Evolutionary conservation across 2,888 invertebrate species (phyloP), one percentile per base, ranked within the genome.

Genomic region (Orchestes rusci): DNA sequence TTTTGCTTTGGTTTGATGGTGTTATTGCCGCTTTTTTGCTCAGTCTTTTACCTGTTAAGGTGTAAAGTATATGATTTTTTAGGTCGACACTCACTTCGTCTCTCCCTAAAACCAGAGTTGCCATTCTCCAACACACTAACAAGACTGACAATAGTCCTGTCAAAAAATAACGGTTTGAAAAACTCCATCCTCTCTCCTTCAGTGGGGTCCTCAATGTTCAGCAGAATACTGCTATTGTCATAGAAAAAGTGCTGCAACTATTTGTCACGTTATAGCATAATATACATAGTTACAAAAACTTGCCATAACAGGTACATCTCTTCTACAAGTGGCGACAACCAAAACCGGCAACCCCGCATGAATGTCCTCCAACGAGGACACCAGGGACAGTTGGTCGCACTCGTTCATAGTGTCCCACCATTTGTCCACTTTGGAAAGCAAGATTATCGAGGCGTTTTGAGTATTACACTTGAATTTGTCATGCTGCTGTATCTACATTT

Each of bases 401-500:
- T 59, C 60, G 18, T 65, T 63, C 3, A 68, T 59, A 27, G 59
- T 51, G 40, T 62, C 54, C 69, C 69, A 69, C 65, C 65, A 66
- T 45, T 65, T 63, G 42, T 67, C 65, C 4, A 68, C 55, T 43
- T 61, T 53, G 3, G 64, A 62, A 16, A 66, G 47, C 10, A 67
- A 52, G 36, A 68, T 56, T 16, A 68, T 56, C 2, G 70, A 59
- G 4, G 69, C 68, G 20, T 60, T 53, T 45, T 60, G 60, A 34
- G 60, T 53, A 4, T 57, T 53, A 12, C 60, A 57, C 42, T 56
- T 60, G 19, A 51, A 47, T 16, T 56, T 43, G 32, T 56, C 53
- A 7, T 43, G 48, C 55, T 54, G 57, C 62, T 63, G 50, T 30
- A n/a, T 10, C 12, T 10, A 5, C 5, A n/a, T 5, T 30, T 30